Conservation (phyloP, 2,797 vertebrate genomes). For the Lerista edwardsae region DNA sequence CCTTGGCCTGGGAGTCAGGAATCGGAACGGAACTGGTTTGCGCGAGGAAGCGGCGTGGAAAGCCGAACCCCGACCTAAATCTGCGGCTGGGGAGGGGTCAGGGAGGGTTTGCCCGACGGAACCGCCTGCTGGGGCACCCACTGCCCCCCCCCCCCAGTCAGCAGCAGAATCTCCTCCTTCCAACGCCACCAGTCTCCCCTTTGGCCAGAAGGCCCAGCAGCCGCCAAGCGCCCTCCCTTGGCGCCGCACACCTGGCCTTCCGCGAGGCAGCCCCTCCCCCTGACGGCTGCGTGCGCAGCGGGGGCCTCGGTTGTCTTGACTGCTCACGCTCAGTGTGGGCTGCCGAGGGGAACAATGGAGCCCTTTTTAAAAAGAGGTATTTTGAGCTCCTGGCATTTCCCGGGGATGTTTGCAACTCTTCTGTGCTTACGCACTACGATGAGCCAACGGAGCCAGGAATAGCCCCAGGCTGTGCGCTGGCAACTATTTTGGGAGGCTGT, state of each 20-base stretch:
- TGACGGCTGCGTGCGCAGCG: rapidly evolving
- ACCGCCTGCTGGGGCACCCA: too few relatives aligned
- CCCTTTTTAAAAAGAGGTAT: rapidly evolving
- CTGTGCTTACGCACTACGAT: rapidly evolving
- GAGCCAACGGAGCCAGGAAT: neutral
- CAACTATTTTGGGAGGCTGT: neutral
- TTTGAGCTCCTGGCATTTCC: neutral
- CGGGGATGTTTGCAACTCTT: neutral
- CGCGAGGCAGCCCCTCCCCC: too few relatives aligned
- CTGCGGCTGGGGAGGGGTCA: too few relatives aligned
- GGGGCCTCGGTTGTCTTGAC: neutral
- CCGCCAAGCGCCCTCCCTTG: too few relatives aligned
- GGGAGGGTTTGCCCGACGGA: too few relatives aligned
- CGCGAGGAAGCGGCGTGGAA: slow-evolving; percentile 51
- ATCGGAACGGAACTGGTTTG: slow-evolving; percentile 67
- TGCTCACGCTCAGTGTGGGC: rapidly evolving
- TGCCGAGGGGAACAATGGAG: neutral
- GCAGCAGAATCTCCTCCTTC: too few relatives aligned
- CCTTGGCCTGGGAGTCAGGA: slow-evolving; percentile 64
- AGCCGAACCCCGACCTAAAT: too few relatives aligned
- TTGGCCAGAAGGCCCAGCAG: too few relatives aligned
- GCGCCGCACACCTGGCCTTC: too few relatives aligned
- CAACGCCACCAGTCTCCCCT: too few relatives aligned
- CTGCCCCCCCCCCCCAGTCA: too few relatives aligned
- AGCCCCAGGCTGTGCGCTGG: neutral